Base-by-base conservation (phyloP, 2,797 vertebrate genomes). In the Pipistrellus kuhlii region DNA sequence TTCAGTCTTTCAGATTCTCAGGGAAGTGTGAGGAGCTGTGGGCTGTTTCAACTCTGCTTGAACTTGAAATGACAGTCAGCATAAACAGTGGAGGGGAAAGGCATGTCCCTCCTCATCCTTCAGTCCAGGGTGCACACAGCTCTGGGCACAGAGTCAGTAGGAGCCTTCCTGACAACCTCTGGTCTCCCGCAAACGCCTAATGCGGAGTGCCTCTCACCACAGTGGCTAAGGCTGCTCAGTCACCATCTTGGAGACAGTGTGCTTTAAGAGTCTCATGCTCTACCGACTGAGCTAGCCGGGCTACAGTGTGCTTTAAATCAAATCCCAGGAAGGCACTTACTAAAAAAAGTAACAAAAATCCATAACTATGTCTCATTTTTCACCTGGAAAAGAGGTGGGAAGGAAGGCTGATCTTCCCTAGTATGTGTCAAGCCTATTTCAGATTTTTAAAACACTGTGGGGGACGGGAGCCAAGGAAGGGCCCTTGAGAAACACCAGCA, bases 1-100 rank as follows among this genome's bases (percentile, higher is more conserved):
- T 91, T 87, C 91, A 23, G 1, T 84, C 75, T 88, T 93, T 94
- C 53, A 57, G 88, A 51, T 97, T 96, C 95, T 96, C 0, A 0
- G 95, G 87, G 95, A 96, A 95, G 15, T n/a, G 35, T 87, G 68
- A 27, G 17, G 59, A 41, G 27, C 35, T 89, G 62, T 73, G 82
- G 6, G 38, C 73, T n/a, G 35, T 23, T 82, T 95, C 3, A 0
- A 35, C 32, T 90, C 57, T 11, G 10, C 72, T 94, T 62, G 66
- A 38, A 48, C n/a, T 62, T 55, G n/a, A 77, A 90, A 78, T 0
- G 14, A 72, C 59, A 76, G 53, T 35, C 5, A 83, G 55, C 27
- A 4, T 32, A 35, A 87, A n/a, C 72, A 41, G 44, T 0, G 8
- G 80, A 68, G 57, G 48, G 12, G 51, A 92, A n/a, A 44, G 86